Evolutionary conservation across 1,140 invertebrate genomes (phyloP).

Genomic region (Grapholita molesta): DNA sequence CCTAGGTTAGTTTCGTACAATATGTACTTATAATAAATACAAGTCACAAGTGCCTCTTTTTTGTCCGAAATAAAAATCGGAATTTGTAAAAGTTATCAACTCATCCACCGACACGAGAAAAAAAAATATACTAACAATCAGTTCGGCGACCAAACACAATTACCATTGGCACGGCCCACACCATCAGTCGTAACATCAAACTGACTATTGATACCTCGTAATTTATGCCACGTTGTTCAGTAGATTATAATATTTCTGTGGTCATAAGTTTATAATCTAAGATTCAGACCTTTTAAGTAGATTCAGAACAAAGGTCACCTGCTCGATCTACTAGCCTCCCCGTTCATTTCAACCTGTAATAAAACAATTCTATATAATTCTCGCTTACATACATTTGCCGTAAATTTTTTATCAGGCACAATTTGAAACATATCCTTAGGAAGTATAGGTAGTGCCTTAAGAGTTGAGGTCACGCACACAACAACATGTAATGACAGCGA

Average conservation of each 20-base stretch:
- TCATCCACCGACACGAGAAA: too few species aligned
- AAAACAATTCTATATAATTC: conserved; percentile 15
- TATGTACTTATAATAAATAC: too few species aligned
- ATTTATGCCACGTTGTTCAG: neutral
- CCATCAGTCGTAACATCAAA: neutral
- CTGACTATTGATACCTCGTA: neutral
- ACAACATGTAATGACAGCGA: too few species aligned
- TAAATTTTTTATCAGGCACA: neutral
- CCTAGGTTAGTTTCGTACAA: too few species aligned
- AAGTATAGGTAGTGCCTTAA: neutral
- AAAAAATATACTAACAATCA: too few species aligned
- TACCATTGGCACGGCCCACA: too few species aligned
- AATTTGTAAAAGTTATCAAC: too few species aligned
- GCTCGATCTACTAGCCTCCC: conserved; percentile 39
- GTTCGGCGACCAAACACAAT: too few species aligned
- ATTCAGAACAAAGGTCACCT: conserved; percentile 17
- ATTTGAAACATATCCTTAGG: neutral
- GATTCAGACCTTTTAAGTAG: neutral
- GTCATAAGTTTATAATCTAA: neutral
- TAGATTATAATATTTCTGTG: neutral
- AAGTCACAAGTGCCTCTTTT: too few species aligned
- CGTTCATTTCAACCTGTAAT: conserved; percentile 53
- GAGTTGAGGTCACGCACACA: too few species aligned
- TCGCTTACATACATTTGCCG: neutral
- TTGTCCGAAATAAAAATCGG: too few species aligned